A percentile compares a stretch with the other conserved stretches of the same genome.
Evolutionary conservation across 2,888 invertebrate genomes (phyloP).

Genomic region (Suillia variegata): DNA sequence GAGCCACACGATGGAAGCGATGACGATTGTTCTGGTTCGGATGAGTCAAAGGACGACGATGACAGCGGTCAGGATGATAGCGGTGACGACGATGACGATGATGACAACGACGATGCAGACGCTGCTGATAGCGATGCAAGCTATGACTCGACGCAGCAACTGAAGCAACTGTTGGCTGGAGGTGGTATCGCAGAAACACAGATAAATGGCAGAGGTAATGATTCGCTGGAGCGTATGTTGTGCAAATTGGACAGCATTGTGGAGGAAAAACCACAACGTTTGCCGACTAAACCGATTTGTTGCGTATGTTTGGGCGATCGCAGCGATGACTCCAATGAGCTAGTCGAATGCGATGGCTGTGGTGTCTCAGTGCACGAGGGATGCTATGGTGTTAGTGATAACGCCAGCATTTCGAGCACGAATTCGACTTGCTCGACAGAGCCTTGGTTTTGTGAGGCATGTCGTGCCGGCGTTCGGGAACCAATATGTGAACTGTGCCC

Average conservation of each 20-base stretch:
- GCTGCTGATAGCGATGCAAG: slow-evolving; percentile 46
- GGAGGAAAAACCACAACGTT: slow-evolving; percentile 23
- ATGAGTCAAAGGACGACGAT: slow-evolving; percentile 64
- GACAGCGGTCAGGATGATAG: slow-evolving; percentile 66
- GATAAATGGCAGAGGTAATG: slow-evolving; percentile 27
- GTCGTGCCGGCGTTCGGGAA: slow-evolving; percentile 85
- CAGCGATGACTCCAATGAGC: slow-evolving; percentile 93
- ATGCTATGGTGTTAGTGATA: slow-evolving; percentile 94
- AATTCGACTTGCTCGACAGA: slow-evolving; percentile 95
- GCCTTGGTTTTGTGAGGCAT: slow-evolving; percentile 99
- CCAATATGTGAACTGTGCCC: slow-evolving; percentile 96
- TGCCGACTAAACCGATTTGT: slow-evolving; percentile 77
- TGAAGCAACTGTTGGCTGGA: slow-evolving; percentile 46
- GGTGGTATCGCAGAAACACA: slow-evolving; percentile 33
- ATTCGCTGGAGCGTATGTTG: slow-evolving; percentile 24
- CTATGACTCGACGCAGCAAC: slow-evolving; percentile 48
- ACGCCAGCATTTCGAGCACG: slow-evolving; percentile 88
- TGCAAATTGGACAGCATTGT: slow-evolving; percentile 30
- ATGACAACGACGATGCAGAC: slow-evolving; percentile 45
- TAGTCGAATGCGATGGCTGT: slow-evolving; percentile 96
- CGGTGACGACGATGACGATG: slow-evolving; percentile 58
- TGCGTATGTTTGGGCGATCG: slow-evolving; percentile 91
- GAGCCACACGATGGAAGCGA: slow-evolving; percentile 83
- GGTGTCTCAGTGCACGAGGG: slow-evolving; percentile 97
- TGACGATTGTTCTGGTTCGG: slow-evolving; percentile 56